Conservation (phyloP, 2,113 vertebrate species). For the Bubo bubo region DNA sequence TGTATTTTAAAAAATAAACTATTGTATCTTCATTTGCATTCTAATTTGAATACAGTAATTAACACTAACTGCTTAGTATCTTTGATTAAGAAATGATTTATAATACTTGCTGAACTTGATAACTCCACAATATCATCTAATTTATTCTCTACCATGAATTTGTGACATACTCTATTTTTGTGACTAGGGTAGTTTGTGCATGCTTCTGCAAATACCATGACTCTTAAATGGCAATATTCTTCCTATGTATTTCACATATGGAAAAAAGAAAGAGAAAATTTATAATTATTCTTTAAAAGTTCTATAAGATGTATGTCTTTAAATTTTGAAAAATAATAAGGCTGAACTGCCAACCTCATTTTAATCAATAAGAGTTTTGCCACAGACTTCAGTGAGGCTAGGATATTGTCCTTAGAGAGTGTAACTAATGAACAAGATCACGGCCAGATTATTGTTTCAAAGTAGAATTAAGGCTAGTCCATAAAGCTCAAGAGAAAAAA, state of each 20-base stretch:
- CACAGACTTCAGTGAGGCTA: not conserved
- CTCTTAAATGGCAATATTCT: not conserved
- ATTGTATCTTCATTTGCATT: not conserved
- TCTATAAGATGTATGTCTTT: not conserved
- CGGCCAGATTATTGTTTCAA: not conserved
- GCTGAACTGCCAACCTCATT: not conserved
- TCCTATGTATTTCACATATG: not conserved
- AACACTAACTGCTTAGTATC: not conserved
- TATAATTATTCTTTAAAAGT: not conserved
- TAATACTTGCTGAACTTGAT: not conserved
- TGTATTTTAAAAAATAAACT: not conserved
- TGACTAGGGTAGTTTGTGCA: not conserved
- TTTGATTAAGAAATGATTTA: slow-evolving; percentile 45
- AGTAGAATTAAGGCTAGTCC: not conserved
- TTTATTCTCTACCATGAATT: not conserved
- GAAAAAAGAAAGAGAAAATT: not conserved
- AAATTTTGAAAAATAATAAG: not conserved
- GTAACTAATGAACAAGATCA: not conserved
- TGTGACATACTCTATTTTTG: not conserved
- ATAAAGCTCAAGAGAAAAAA: not conserved
- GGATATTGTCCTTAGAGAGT: not conserved
- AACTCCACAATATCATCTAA: not conserved
- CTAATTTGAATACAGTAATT: slow-evolving; percentile 39
- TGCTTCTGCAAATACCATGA: not conserved
- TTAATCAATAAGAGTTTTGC: not conserved